A percentile compares a stretch with the other conserved stretches of the same genome.
These are phyloP conservation scores for Brienomyrus brachyistius DNA, from an alignment of 2,113 vertebrate genomes.

Conservation along the genomic window DNA sequence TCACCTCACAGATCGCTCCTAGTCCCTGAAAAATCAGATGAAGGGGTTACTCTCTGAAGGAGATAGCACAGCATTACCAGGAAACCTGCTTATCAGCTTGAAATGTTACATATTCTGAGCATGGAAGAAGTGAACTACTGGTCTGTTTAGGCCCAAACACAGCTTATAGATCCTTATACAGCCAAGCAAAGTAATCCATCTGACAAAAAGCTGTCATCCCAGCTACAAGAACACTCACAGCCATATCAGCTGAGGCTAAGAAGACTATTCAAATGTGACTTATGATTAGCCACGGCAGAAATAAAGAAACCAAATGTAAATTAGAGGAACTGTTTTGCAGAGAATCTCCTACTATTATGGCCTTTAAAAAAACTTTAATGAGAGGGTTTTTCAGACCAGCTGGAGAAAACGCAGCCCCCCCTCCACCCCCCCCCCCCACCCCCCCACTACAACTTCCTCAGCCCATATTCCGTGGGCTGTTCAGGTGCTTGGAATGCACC, in stretches of 20 bases:
- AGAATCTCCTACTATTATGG: not conserved
- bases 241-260: not conserved
- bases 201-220: not conserved
- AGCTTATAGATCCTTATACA: not conserved
- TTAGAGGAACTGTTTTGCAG: not conserved
- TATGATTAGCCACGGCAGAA: not conserved
- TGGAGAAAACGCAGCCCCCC: slow-evolving; percentile 28
- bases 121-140: not conserved
- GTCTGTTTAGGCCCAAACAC: not conserved
- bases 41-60: not conserved
- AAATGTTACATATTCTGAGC: not conserved
- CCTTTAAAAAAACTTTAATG: not conserved
- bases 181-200: not conserved
- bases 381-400: slow-evolving; percentile 41
- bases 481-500: slow-evolving; percentile 43
- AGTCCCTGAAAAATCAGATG: not conserved
- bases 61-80: not conserved
- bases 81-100: not conserved
- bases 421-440: not conserved
- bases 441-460: not conserved
- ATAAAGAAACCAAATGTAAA: not conserved
- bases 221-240: not conserved
- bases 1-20: not conserved
- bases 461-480: slow-evolving; percentile 57
- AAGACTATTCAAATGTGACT: not conserved